Conservation (phyloP, 2,888 invertebrate species). For the Sipha maydis region DNA sequence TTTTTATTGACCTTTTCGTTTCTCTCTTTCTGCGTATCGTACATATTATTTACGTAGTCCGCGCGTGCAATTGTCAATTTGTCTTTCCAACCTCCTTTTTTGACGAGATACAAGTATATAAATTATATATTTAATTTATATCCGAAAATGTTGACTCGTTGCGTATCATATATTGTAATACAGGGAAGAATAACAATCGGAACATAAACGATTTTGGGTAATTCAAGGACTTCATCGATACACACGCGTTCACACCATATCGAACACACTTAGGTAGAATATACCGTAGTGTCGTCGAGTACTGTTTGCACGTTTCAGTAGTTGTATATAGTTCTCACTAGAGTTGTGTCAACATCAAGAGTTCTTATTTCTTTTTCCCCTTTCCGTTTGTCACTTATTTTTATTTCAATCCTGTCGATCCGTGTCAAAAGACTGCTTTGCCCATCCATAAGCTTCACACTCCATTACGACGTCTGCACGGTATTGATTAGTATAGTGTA, state of each 20-base stretch:
- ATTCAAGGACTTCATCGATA: background rate
- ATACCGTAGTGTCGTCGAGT: background rate
- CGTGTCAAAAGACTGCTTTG: constrained; percentile 33
- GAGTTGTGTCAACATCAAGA: background rate
- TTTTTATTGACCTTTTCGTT: background rate
- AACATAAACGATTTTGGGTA: background rate
- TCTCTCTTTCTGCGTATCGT: background rate
- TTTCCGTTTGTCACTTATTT: constrained; percentile 35
- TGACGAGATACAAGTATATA: background rate
- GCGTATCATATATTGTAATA: background rate
- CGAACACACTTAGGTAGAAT: background rate
- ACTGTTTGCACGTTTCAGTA: background rate
- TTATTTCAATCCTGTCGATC: constrained; percentile 40
- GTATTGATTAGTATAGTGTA: constrained; percentile 28
- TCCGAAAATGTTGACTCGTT: background rate
- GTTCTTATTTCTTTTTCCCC: background rate
- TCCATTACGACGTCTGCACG: constrained; percentile 54
- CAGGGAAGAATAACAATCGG: background rate
- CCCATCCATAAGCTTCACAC: constrained; percentile 39
- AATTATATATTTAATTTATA: too few relatives aligned
- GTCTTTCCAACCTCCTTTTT: background rate
- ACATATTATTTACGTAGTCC: background rate
- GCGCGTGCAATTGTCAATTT: background rate
- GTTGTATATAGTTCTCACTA: background rate
- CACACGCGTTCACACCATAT: background rate